These are phyloP conservation scores for Pollimyrus isidori DNA, from an alignment of 2,113 vertebrate species.

Conservation along the genomic window DNA sequence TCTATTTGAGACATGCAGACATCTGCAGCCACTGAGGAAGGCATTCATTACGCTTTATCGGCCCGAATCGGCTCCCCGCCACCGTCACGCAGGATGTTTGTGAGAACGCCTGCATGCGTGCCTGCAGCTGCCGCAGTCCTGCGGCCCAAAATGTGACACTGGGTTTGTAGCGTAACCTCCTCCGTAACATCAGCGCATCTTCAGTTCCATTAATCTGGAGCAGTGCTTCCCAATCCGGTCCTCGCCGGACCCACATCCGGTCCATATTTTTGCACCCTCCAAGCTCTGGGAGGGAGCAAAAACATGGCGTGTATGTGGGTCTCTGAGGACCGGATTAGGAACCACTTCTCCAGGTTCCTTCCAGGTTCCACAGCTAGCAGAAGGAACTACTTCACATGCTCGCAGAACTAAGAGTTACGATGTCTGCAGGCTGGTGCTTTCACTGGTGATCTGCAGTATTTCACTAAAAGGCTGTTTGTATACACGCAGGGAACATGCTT, in stretches of 20 bases:
- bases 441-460: neutral
- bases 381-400: neutral
- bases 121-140: neutral
- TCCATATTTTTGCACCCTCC: neutral
- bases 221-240: neutral
- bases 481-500: neutral
- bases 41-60: constrained; percentile 30
- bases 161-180: neutral
- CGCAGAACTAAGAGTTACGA: neutral
- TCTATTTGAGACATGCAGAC: constrained; percentile 28
- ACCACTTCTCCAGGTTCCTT: neutral
- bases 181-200: neutral
- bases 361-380: neutral
- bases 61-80: constrained; percentile 24
- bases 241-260: neutral
- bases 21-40: constrained; percentile 18
- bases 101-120: constrained; percentile 28
- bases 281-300: neutral
- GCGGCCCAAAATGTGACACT: neutral
- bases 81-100: constrained; percentile 33
- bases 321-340: neutral
- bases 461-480: neutral
- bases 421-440: neutral
- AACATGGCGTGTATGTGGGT: neutral
- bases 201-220: neutral